Base-by-base conservation (phyloP, 2,888 invertebrate species). In the Tenthredo livida region DNA sequence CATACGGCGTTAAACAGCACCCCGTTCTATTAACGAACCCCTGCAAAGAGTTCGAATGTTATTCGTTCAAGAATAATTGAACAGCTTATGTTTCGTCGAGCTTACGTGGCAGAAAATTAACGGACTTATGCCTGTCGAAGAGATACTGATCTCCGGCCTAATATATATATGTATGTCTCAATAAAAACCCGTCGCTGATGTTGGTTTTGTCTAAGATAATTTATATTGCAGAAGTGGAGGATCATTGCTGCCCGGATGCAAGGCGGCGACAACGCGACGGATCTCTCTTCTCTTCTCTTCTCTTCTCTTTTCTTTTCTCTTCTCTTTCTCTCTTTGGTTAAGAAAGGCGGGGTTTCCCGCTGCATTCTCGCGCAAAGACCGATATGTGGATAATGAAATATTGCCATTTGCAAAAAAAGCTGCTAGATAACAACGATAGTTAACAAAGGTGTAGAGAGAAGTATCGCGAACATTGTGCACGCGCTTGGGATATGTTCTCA, bases 251-350 rank as follows among this genome's bases (percentile, higher is more conserved):
- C 72, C 72, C 72, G 72, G 72, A 73, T 73, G 72, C 72, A 43
- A 73, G 67, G 43, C 72, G 40, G 43, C 40, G 72, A 73, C 72
- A 73, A 73, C 72, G 72, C 72, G 72, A 73, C 72, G 72, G 72
- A 73, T 73, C 72, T 43, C 72, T 73, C 40, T 29, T 33, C 61
- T 61, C 61, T 25, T 61, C 54, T 40, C 9, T 9, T 40, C 40
- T 40, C 9, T 9, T 50, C 50, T 15, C 17, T 5, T 40, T 21
- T 15, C 47, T 47, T 47, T 4, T 47, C 47, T 47, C 58, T 58
- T 61, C 65, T 50, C 25, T 77, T 50, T 29, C 77, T 77, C 29
- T 77, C 40, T 50, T 75, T 25, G 50, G 25, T 47, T 47, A 29
- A 40, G 77, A 77, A 77, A 54, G 73, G 73, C 47, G 50, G 77